Percentiles rank a stretch among this genome's conserved stretches.
phyloP scores from a whole-genome alignment of 2,888 invertebrate species.

The Latrodectus elegans region DNA sequence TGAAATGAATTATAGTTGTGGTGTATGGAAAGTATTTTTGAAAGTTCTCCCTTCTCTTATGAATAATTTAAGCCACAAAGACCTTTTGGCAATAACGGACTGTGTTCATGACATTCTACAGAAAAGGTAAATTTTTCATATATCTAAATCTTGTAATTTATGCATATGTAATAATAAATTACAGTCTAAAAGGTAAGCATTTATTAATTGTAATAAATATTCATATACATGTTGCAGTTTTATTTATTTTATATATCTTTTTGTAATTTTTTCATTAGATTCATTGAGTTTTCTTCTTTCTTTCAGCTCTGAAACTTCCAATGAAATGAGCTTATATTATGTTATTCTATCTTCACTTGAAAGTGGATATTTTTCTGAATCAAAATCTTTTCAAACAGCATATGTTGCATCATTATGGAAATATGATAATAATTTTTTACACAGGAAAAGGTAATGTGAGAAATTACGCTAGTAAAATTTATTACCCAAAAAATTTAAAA shows the following conservation, averaged over 20 bases:
- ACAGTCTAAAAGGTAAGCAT: not conserved
- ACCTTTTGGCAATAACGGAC: slow-evolving; percentile 7
- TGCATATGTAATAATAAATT: not conserved
- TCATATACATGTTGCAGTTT: not conserved
- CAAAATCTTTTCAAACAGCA: slow-evolving; percentile 44
- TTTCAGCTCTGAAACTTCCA: not conserved
- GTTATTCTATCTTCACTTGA: slow-evolving; percentile 20
- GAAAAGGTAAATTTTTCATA: not conserved
- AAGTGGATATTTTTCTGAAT: slow-evolving; percentile 24
- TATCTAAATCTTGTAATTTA: not conserved
- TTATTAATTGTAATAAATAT: not conserved
- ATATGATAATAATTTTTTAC: not conserved
- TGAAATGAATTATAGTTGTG: slow-evolving; percentile 41
- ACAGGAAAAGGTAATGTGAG: slow-evolving; percentile 42
- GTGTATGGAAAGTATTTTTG: slow-evolving; percentile 20
- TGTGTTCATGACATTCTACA: slow-evolving; percentile 15
- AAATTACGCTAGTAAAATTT: no score
- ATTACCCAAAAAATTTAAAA: no score
- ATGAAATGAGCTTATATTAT: slow-evolving; percentile 12
- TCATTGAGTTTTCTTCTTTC: not conserved
- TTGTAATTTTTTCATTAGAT: not conserved
- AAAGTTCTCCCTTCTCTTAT: slow-evolving; percentile 26
- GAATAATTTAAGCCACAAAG: slow-evolving; percentile 18
- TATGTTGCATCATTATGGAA: slow-evolving; percentile 38
- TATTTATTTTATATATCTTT: not conserved